A percentile compares a stretch with the other conserved stretches of the same genome.
These are phyloP conservation scores for Lasiommata megera DNA, from an alignment of 2,888 invertebrate species.

Conservation along the genomic window DNA sequence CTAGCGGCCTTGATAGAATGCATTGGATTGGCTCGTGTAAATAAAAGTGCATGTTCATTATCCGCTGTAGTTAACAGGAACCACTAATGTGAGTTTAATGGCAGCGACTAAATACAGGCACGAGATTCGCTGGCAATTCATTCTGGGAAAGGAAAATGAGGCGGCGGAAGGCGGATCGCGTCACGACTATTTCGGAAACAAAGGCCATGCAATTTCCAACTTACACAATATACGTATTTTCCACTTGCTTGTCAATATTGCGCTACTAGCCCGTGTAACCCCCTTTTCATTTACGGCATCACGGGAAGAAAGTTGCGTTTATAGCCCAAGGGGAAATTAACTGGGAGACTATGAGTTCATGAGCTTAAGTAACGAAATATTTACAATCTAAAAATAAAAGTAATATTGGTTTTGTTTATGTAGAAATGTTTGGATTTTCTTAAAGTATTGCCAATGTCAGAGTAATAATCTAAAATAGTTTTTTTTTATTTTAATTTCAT, in stretches of 20 bases:
- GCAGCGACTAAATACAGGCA: slow-evolving; percentile 42
- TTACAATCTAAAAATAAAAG: no score
- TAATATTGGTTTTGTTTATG: no score
- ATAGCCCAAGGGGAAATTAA: background rate
- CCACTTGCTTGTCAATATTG: background rate
- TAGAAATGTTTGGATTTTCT: no score
- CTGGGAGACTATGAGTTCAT: no score
- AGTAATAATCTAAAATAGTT: no score
- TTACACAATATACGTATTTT: slow-evolving; percentile 2
- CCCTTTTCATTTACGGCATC: no score
- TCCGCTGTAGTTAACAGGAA: slow-evolving; percentile 8
- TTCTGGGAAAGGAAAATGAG: slow-evolving; percentile 57
- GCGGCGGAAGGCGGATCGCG: slow-evolving; percentile 46
- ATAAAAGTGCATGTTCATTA: background rate
- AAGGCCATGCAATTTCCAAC: slow-evolving; percentile 6
- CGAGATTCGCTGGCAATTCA: slow-evolving; percentile 45
- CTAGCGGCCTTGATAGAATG: background rate
- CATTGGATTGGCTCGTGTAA: slow-evolving; percentile 4
- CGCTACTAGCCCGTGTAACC: no score
- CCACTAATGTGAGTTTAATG: slow-evolving; percentile 41
- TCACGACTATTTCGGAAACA: slow-evolving; percentile 39
- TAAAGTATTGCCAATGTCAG: no score
- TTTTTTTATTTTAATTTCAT: no score
- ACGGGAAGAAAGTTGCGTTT: background rate
- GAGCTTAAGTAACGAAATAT: no score